Percentiles rank a stretch among this genome's conserved stretches.
These are phyloP conservation scores for Brachionus asplanchnoidis DNA, from an alignment of 1,140 invertebrate genomes.

Conservation along the genomic window DNA sequence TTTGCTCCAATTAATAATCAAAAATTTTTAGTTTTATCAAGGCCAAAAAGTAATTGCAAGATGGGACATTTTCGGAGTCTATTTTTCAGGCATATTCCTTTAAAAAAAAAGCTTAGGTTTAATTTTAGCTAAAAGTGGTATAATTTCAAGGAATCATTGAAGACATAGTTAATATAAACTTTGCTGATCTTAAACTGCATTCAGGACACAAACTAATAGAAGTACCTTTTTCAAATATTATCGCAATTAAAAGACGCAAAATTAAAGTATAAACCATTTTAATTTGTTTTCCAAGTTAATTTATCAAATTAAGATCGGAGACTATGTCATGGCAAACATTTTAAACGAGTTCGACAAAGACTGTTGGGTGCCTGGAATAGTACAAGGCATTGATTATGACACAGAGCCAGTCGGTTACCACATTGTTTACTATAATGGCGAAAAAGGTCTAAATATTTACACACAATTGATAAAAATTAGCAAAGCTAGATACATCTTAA, in stretches of 20 bases:
- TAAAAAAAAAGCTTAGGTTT: not conserved
- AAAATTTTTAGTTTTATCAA: slow-evolving; percentile 26
- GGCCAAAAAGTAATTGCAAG: not conserved
- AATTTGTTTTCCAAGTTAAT: not conserved
- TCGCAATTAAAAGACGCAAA: slow-evolving; percentile 5
- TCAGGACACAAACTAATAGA: not conserved
- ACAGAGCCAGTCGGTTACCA: slow-evolving; percentile 1
- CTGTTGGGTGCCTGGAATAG: slow-evolving; percentile 36
- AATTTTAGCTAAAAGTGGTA: not conserved
- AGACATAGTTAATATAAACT: not conserved
- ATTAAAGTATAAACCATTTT: not conserved
- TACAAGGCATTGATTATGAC: not conserved
- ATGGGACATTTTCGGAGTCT: slow-evolving; percentile 34
- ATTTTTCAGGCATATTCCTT: slow-evolving; percentile 14
- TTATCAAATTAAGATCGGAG: not conserved
- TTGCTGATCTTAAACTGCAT: slow-evolving; percentile 9
- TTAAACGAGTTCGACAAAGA: slow-evolving; percentile 14
- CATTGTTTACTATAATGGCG: not conserved
- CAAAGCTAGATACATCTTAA: not conserved
- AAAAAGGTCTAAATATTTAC: slow-evolving; percentile 1
- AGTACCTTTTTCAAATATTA: slow-evolving; percentile 15
- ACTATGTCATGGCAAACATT: slow-evolving; percentile 38
- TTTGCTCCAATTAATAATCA: not conserved
- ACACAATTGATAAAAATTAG: slow-evolving; percentile 31
- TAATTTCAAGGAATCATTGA: not conserved